Percentiles rank a stretch among this genome's conserved stretches.
Conservation (phyloP, 2,888 invertebrate genomes). For the Sinodicranocentrus sp. region DNA sequence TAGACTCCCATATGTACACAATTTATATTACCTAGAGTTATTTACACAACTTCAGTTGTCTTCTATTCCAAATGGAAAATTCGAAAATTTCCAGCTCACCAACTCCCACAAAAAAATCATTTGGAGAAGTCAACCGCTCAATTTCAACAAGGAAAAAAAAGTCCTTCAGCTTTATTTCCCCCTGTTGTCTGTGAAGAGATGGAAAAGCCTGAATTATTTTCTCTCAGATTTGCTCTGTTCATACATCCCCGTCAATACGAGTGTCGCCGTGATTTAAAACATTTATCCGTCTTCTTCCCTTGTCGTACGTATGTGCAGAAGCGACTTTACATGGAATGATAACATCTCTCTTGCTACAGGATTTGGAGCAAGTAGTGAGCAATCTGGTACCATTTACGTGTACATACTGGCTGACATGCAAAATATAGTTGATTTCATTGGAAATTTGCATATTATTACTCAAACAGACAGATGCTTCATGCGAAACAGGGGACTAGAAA, state of each 20-base stretch:
- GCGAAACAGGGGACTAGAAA: not conserved
- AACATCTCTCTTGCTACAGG: conserved; percentile 3
- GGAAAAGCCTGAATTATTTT: too few species aligned
- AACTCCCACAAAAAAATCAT: too few species aligned
- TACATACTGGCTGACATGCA: conserved; percentile 49
- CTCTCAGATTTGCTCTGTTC: conserved; percentile 3
- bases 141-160: too few species aligned
- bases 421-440: conserved; percentile 59
- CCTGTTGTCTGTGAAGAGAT: too few species aligned
- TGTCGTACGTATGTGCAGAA: not conserved
- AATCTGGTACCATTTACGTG: conserved; percentile 58
- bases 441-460: conserved; percentile 66
- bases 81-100: too few species aligned
- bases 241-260: conserved; percentile 44
- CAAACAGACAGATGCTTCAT: conserved; percentile 51
- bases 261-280: conserved; percentile 55
- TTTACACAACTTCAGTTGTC: too few species aligned
- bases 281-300: conserved; percentile 36
- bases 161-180: too few species aligned
- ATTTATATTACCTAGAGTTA: too few species aligned
- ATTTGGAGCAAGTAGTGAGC: conserved; percentile 3
- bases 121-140: too few species aligned
- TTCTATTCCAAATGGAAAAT: too few species aligned
- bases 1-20: too few species aligned
- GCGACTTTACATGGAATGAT: not conserved